Conservation (phyloP, 1,140 invertebrate species). For the Drosophila quadrilineata region DNA sequence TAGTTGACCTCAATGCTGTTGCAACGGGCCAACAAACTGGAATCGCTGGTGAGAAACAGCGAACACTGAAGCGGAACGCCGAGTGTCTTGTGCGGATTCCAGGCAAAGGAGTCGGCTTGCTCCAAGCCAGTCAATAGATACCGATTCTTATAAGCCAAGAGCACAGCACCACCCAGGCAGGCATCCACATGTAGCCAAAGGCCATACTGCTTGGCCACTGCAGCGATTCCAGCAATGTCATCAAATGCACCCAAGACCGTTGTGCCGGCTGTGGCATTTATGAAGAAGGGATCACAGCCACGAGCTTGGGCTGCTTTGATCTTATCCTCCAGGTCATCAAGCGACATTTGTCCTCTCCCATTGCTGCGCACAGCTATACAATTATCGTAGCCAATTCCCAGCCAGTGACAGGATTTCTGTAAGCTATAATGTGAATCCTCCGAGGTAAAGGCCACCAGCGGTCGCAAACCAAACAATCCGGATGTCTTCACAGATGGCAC, state of each 20-base stretch:
- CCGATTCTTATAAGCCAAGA: constrained; percentile 59
- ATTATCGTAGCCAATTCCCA: constrained; percentile 91
- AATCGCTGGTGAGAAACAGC: constrained; percentile 87
- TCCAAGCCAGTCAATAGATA: constrained; percentile 54
- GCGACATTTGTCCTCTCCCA: constrained; percentile 85
- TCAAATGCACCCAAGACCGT: constrained; percentile 93
- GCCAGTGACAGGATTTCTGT: constrained; percentile 88
- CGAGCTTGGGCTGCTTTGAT: constrained; percentile 82
- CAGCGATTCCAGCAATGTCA: constrained; percentile 88
- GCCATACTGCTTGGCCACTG: constrained; percentile 84
- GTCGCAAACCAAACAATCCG: constrained; percentile 84
- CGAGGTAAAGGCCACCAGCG: constrained; percentile 87
- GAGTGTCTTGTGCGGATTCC: constrained; percentile 97
- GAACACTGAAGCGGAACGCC: constrained; percentile 95
- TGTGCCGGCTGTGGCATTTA: constrained; percentile 89
- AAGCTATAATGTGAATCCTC: constrained; percentile 95
- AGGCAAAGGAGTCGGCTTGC: constrained; percentile 89
- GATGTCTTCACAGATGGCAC: constrained; percentile 89
- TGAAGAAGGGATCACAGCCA: constrained; percentile 85
- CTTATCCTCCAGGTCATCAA: constrained; percentile 83
- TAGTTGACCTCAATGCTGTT: constrained; percentile 92
- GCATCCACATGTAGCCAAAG: constrained; percentile 95
- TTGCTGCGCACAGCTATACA: constrained; percentile 87
- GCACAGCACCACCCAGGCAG: constrained; percentile 88
- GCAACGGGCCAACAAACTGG: constrained; percentile 86